These are phyloP conservation scores for Peromyscus leucopus DNA, from an alignment of 2,113 vertebrate species.

Conservation along the genomic window DNA sequence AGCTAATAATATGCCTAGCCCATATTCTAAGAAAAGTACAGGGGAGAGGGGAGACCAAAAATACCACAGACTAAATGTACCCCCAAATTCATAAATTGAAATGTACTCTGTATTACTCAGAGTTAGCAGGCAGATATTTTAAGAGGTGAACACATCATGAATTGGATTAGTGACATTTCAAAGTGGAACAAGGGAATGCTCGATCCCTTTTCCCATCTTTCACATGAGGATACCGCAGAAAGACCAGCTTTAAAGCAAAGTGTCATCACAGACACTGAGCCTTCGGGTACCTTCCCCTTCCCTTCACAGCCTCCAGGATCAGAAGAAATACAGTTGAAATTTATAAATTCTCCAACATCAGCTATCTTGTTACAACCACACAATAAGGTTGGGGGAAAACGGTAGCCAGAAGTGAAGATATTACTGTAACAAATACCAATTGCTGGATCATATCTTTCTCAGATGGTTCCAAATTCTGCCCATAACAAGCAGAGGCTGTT, in stretches of 20 bases:
- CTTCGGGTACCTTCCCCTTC: neutral
- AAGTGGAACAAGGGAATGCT: neutral
- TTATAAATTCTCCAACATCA: neutral
- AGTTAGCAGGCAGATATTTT: neutral
- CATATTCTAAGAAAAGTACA: neutral
- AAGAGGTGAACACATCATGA: neutral
- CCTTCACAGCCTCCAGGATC: neutral
- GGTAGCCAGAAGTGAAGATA: neutral
- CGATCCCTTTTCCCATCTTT: neutral
- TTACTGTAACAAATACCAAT: neutral
- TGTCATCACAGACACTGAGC: neutral
- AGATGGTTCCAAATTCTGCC: slow-evolving; percentile 18
- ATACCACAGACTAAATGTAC: neutral
- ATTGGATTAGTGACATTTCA: neutral
- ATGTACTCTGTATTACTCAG: neutral
- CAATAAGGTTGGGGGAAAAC: neutral
- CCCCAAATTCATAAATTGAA: neutral
- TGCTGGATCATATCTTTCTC: neutral
- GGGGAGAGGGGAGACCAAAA: neutral
- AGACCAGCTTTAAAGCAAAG: neutral
- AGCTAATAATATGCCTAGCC: neutral
- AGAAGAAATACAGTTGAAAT: neutral
- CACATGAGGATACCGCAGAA: too few species aligned
- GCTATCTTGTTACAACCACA: neutral
- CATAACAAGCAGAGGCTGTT: neutral